Percentiles rank a stretch among this genome's conserved stretches.
These are phyloP conservation scores for Bucco capensis DNA, from an alignment of 2,113 vertebrate species.

Conservation along the genomic window DNA sequence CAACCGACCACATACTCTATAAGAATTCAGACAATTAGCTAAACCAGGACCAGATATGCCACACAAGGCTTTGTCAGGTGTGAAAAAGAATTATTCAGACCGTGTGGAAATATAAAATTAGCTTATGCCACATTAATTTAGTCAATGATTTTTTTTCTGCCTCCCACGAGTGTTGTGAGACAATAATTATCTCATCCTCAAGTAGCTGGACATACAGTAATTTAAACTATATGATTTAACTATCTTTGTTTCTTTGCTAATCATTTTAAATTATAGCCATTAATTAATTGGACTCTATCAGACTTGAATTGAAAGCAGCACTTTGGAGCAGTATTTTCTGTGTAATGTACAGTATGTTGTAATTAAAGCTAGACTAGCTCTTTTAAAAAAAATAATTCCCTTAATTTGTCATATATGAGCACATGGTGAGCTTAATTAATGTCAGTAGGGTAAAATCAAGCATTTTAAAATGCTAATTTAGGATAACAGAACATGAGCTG, in stretches of 20 bases:
- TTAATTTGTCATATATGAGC: conserved; percentile 24
- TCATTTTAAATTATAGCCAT: conserved; percentile 33
- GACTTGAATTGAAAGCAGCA: conserved; percentile 18
- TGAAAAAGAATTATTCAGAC: conserved; percentile 13
- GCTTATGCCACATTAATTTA: conserved; percentile 31
- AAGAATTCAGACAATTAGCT: background rate
- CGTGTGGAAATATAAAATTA: conserved; percentile 2
- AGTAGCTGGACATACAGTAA: conserved; percentile 26
- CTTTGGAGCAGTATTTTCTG: conserved; percentile 25
- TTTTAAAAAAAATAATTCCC: background rate
- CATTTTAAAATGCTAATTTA: conserved; percentile 36
- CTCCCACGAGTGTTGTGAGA: conserved; percentile 11
- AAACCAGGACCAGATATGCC: background rate
- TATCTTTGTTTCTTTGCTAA: conserved; percentile 48
- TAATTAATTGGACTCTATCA: conserved; percentile 53
- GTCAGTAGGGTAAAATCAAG: conserved; percentile 33
- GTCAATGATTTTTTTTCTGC: background rate
- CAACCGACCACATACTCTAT: background rate
- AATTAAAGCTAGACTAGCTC: conserved; percentile 35
- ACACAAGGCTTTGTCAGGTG: background rate
- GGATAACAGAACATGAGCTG: background rate
- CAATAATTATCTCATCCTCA: conserved; percentile 38
- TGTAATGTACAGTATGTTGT: background rate
- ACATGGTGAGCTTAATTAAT: conserved; percentile 18
- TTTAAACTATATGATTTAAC: conserved; percentile 10